Conservation (phyloP, 1,140 invertebrate species). For the Cyrtorhinus lividipennis region DNA sequence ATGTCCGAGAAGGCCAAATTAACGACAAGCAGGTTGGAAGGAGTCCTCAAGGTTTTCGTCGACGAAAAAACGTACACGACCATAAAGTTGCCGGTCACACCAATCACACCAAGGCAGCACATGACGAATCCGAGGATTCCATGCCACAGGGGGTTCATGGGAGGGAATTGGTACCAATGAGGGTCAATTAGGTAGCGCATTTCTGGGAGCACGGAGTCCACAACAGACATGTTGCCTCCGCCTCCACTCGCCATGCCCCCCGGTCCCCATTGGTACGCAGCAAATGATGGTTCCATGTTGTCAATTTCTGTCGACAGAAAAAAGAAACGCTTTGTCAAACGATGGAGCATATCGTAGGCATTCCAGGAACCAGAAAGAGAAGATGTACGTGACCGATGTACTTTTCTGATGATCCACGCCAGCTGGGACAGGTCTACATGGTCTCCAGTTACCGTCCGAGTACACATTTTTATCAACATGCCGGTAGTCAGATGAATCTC, state of each 20-base stretch:
- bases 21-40: constrained; percentile 68
- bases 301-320: no score
- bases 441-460: no score
- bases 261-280: constrained; percentile 16
- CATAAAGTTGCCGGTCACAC: constrained; percentile 64
- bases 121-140: constrained; percentile 60
- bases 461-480: no score
- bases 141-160: constrained; percentile 65
- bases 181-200: constrained; percentile 55
- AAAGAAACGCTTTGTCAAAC: no score
- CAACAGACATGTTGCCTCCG: constrained; percentile 45
- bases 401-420: no score
- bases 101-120: constrained; percentile 50
- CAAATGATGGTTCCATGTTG: constrained; percentile 11
- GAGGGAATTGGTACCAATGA: constrained; percentile 61
- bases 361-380: no score
- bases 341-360: no score
- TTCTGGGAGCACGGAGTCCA: constrained; percentile 55
- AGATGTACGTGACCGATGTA: no score
- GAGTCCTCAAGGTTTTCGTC: constrained; percentile 60
- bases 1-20: constrained; percentile 81
- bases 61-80: constrained; percentile 72
- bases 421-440: no score
- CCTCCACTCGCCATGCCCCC: not conserved
- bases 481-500: no score